phyloP scores from a whole-genome alignment of 2,888 invertebrate species.

The Cremastobaeus sp. region DNA sequence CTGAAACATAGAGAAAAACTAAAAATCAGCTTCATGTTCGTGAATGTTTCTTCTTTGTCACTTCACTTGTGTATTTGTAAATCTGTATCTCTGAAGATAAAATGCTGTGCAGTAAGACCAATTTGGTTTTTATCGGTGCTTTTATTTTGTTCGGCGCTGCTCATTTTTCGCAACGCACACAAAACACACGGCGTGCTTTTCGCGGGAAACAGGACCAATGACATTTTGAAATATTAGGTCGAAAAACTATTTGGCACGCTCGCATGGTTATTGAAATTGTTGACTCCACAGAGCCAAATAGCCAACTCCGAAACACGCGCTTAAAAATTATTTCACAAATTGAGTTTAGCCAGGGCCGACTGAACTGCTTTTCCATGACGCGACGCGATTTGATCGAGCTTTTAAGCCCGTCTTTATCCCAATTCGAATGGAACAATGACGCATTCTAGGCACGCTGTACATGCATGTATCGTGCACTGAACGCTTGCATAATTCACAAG shows the following conservation, averaged over 20 bases:
- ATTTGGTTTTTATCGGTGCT: constrained; percentile 23
- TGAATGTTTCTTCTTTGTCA: too few relatives aligned
- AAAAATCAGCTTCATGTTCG: too few relatives aligned
- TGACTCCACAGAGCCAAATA: background rate
- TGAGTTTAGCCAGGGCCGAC: too few relatives aligned
- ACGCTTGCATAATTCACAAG: constrained; percentile 59
- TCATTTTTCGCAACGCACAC: constrained; percentile 26
- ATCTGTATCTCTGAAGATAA: constrained; percentile 8
- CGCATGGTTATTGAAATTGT: constrained; percentile 26
- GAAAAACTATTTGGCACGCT: constrained; percentile 30
- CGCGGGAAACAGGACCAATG: constrained; percentile 7
- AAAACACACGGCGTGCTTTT: constrained; percentile 9
- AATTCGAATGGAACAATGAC: constrained; percentile 26
- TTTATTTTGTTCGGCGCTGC: constrained; percentile 23
- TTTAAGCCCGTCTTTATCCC: constrained; percentile 21
- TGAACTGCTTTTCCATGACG: background rate
- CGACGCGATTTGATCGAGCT: background rate
- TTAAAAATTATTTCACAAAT: constrained; percentile 3
- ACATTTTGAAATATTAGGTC: constrained; percentile 35
- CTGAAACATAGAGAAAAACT: too few relatives aligned
- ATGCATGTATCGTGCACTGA: constrained; percentile 48
- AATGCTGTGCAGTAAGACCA: constrained; percentile 15
- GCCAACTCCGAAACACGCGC: background rate
- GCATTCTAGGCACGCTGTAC: constrained; percentile 21
- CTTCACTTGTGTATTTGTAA: constrained; percentile 22